Conservation (phyloP, 2,888 invertebrate species). For the Oxyteleia sp. region DNA sequence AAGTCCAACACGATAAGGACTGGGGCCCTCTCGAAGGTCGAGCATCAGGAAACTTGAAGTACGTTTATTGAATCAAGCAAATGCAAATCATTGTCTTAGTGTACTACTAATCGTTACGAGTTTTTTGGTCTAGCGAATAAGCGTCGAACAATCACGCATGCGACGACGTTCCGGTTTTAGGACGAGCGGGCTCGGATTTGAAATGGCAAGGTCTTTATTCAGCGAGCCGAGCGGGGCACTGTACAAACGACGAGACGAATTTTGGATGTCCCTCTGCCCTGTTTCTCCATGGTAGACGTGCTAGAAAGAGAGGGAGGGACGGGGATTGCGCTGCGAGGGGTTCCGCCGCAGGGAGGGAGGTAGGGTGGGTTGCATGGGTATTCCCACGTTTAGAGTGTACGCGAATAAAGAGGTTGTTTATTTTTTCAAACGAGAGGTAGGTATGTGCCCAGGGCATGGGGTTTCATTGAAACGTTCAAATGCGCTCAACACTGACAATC, state of each 20-base stretch:
- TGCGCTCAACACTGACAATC: conserved; percentile 74
- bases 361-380: background rate
- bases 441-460: conserved; percentile 58
- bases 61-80: conserved; percentile 40
- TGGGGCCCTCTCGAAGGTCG: conserved; percentile 29
- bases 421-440: conserved; percentile 63
- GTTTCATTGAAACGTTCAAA: conserved; percentile 65
- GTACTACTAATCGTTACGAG: conserved; percentile 57
- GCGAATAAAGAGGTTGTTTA: conserved; percentile 55
- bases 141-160: conserved; percentile 72
- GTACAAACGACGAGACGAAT: too few relatives aligned
- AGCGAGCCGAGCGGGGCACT: conserved; percentile 3
- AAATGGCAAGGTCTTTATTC: conserved; percentile 59
- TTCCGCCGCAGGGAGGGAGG: background rate
- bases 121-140: conserved; percentile 66
- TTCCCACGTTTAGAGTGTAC: background rate
- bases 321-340: background rate
- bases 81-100: conserved; percentile 57
- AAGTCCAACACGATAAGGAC: too few relatives aligned
- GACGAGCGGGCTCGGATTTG: conserved; percentile 31
- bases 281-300: too few relatives aligned
- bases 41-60: conserved; percentile 34
- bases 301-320: background rate
- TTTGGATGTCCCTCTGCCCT: too few relatives aligned
- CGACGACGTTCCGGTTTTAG: conserved; percentile 52